phyloP scores from a whole-genome alignment of 2,888 invertebrate genomes.

The Trachelus stipa region DNA sequence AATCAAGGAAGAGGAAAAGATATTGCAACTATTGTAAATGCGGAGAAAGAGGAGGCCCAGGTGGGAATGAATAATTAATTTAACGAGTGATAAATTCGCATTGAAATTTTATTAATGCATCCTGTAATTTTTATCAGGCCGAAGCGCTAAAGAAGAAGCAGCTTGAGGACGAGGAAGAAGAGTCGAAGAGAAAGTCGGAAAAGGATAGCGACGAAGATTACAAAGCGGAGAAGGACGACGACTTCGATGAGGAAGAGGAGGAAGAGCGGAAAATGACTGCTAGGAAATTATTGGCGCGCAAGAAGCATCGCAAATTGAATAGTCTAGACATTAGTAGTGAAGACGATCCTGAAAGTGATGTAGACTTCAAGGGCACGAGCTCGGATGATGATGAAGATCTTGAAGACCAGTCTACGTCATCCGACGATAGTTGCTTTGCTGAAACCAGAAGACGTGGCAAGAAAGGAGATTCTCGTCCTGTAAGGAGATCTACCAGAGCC shows the following conservation, averaged over 20 bases:
- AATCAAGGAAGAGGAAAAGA: constrained; percentile 90
- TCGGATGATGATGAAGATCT: constrained; percentile 72
- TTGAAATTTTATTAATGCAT: not conserved
- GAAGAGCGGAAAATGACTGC: constrained; percentile 54
- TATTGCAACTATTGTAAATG: constrained; percentile 86
- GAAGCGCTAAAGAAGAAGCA: constrained; percentile 45
- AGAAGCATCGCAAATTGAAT: constrained; percentile 82
- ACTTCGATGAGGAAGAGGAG: constrained; percentile 56
- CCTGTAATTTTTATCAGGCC: constrained; percentile 26
- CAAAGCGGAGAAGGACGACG: constrained; percentile 57
- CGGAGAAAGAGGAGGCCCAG: constrained; percentile 75
- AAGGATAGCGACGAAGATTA: constrained; percentile 63
- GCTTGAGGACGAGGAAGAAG: constrained; percentile 67
- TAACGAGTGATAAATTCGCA: not conserved
- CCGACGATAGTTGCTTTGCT: constrained; percentile 71
- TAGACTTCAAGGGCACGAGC: constrained; percentile 91
- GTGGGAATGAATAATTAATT: constrained; percentile 7
- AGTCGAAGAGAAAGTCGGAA: constrained; percentile 51
- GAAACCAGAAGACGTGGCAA: constrained; percentile 67
- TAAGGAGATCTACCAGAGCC: constrained; percentile 70
- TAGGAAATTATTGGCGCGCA: constrained; percentile 46
- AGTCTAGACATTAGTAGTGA: constrained; percentile 84
- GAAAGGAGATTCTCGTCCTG: constrained; percentile 66
- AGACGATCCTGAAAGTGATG: constrained; percentile 86
- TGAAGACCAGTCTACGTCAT: constrained; percentile 69